These are phyloP conservation scores for Rotaria magnacalcarata DNA, from an alignment of 2,888 invertebrate species.

Conservation along the genomic window DNA sequence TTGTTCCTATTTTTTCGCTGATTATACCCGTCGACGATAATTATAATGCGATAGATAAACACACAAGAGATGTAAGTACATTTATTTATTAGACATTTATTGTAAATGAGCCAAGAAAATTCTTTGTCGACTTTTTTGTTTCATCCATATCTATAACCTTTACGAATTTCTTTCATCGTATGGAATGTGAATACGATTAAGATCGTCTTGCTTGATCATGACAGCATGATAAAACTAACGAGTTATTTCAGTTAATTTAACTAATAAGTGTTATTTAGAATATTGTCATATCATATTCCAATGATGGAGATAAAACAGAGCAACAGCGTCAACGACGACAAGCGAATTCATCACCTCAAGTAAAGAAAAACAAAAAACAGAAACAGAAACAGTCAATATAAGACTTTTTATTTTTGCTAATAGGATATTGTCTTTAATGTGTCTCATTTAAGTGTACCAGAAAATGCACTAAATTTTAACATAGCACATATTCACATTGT, in stretches of 20 bases:
- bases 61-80: not conserved
- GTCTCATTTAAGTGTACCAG: not conserved
- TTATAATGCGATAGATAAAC: not conserved
- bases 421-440: not conserved
- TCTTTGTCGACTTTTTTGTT: not conserved
- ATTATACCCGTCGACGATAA: not conserved
- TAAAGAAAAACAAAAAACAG: not conserved
- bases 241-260: not conserved
- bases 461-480: not conserved
- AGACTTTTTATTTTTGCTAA: not conserved
- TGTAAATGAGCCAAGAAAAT: not conserved
- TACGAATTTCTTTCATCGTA: not conserved
- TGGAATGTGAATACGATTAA: constrained; percentile 9
- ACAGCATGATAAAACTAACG: constrained; percentile 17
- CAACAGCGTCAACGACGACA: not conserved
- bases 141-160: not conserved
- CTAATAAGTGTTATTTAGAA: constrained; percentile 2
- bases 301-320: constrained; percentile 15
- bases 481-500: not conserved
- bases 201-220: not conserved
- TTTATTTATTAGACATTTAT: not conserved
- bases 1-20: not conserved
- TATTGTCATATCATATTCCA: not conserved
- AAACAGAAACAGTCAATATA: not conserved
- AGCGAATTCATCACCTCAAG: not conserved